These are phyloP conservation scores for Eudyptes chrysolophus DNA, from an alignment of 2,113 vertebrate genomes.

Conservation along the genomic window DNA sequence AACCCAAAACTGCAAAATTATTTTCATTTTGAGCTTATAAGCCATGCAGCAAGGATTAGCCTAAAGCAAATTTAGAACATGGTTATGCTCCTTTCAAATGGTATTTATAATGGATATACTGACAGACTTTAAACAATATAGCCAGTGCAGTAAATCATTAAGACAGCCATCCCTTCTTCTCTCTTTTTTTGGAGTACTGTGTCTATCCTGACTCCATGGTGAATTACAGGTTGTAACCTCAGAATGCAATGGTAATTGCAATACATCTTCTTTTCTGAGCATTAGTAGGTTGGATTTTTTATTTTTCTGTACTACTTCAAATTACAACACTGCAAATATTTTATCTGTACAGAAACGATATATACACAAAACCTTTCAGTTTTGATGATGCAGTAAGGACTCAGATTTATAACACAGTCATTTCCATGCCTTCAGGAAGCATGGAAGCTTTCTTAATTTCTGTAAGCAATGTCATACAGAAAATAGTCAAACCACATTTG, in stretches of 20 bases:
- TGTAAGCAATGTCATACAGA: constrained; percentile 48
- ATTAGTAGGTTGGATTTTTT: background rate
- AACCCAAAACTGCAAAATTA: background rate
- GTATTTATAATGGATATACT: background rate
- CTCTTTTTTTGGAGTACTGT: background rate
- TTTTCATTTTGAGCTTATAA: background rate
- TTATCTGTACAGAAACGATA: background rate
- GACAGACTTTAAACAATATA: background rate
- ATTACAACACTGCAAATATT: constrained; percentile 8
- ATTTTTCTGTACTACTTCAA: constrained; percentile 12
- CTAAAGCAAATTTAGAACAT: constrained; percentile 10
- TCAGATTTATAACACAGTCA: constrained; percentile 17
- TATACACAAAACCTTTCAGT: background rate
- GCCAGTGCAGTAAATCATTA: background rate
- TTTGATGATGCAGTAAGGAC: constrained; percentile 8
- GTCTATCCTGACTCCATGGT: background rate
- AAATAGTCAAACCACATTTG: constrained; percentile 32
- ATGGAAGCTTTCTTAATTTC: constrained; percentile 45
- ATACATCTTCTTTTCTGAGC: background rate
- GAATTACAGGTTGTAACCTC: background rate
- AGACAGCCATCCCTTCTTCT: background rate
- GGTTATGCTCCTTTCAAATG: background rate
- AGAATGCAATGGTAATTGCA: background rate
- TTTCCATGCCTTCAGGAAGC: constrained; percentile 26
- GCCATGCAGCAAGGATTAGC: background rate